Conservation (phyloP, 2,888 invertebrate species). For the Apotomis capreana region DNA sequence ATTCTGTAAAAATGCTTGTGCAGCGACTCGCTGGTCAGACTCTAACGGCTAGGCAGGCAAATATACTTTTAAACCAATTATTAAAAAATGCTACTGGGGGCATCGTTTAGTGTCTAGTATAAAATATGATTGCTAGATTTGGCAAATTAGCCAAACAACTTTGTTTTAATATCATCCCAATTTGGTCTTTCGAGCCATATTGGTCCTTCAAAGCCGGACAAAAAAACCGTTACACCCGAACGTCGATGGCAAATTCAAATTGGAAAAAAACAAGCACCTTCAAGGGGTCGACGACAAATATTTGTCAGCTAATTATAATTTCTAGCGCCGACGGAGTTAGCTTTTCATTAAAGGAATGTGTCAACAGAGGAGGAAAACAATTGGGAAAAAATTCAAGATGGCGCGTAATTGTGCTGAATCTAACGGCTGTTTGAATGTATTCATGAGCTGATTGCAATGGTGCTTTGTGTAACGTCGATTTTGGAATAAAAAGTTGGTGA, state of each 20-base stretch:
- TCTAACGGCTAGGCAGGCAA: too few relatives aligned
- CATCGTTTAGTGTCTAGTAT: too few relatives aligned
- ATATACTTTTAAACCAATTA: too few relatives aligned
- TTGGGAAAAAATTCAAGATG: conserved; percentile 32
- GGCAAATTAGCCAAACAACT: neutral
- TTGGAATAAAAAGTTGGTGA: neutral
- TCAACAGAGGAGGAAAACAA: conserved; percentile 46
- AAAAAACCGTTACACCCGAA: conserved; percentile 12
- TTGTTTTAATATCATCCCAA: neutral
- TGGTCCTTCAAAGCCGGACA: neutral
- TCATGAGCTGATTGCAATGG: neutral
- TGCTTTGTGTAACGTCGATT: neutral
- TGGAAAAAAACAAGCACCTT: conserved; percentile 33
- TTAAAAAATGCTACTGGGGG: too few relatives aligned
- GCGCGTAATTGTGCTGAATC: conserved; percentile 1
- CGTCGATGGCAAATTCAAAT: conserved; percentile 18
- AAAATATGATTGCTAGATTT: too few relatives aligned
- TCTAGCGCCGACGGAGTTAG: conserved; percentile 44
- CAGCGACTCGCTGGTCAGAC: too few relatives aligned
- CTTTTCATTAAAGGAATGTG: conserved; percentile 48
- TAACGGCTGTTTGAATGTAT: conserved; percentile 8
- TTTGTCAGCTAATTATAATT: conserved; percentile 43
- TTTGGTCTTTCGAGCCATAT: conserved; percentile 7
- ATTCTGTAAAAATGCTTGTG: too few relatives aligned
- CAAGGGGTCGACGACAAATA: conserved; percentile 39